Conservation (phyloP, 2,888 invertebrate species). For the Nemapogon koenigi region DNA sequence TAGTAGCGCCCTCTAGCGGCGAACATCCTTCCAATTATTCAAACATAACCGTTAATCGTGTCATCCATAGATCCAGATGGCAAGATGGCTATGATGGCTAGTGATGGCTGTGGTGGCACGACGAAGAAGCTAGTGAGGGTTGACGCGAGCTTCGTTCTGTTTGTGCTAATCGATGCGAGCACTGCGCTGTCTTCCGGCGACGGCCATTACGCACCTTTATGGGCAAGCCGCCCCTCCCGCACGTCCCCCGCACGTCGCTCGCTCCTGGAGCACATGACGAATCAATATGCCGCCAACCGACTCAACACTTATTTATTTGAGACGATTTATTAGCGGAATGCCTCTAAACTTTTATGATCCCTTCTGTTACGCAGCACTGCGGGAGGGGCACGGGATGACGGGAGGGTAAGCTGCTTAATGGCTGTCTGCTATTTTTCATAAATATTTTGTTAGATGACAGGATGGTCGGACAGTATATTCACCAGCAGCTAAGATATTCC, state of each 20-base stretch:
- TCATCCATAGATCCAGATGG: no score
- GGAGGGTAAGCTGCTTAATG: no score
- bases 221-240: conserved; percentile 53
- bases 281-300: conserved; percentile 65
- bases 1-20: no score
- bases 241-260: conserved; percentile 26
- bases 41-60: no score
- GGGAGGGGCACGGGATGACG: no score
- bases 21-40: no score
- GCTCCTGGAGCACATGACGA: conserved; percentile 62
- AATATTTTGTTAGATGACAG: no score
- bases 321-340: conserved; percentile 64
- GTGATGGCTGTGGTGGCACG: background rate
- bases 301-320: conserved; percentile 66
- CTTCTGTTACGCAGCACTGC: conserved; percentile 34
- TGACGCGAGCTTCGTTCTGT: conserved; percentile 23
- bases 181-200: conserved; percentile 72
- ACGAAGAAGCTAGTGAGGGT: no score
- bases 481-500: no score
- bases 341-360: conserved; percentile 61
- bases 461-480: no score
- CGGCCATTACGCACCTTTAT: conserved; percentile 82
- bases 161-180: conserved; percentile 71
- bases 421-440: no score
- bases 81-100: background rate